Evolutionary conservation across 2,113 vertebrate genomes (phyloP).

Genomic region (Mungos mungo): DNA sequence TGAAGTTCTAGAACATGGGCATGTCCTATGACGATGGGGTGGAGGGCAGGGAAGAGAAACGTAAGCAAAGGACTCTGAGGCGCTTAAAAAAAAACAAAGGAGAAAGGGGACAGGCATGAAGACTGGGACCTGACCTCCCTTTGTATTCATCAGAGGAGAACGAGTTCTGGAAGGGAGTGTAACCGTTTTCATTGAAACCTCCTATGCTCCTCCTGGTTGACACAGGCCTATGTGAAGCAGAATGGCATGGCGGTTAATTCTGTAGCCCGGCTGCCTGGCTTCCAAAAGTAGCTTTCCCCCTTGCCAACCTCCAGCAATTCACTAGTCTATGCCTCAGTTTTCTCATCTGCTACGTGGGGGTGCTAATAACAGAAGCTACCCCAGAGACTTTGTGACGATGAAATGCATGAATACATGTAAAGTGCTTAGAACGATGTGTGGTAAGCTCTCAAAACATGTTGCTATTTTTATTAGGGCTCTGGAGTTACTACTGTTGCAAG

Average conservation of each 20-base stretch:
- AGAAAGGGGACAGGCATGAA: neutral
- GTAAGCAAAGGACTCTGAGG: neutral
- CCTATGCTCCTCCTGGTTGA: too few relatives aligned
- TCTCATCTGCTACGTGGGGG: neutral
- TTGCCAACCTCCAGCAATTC: neutral
- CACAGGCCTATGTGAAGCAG: fast-evolving
- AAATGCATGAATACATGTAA: neutral
- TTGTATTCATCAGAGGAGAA: neutral
- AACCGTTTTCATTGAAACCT: neutral
- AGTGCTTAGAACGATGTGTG: neutral
- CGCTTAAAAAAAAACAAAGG: neutral
- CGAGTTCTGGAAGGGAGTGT: neutral
- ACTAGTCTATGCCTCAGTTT: neutral
- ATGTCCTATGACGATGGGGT: neutral
- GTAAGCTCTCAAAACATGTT: neutral
- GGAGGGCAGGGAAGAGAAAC: neutral
- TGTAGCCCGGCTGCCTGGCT: neutral
- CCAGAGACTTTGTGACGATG: neutral
- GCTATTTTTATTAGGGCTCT: neutral
- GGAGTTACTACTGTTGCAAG: neutral
- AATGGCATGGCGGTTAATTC: neutral
- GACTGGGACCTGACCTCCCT: neutral
- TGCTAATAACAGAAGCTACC: neutral
- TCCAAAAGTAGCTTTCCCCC: neutral
- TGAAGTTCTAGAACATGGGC: neutral